Conservation (phyloP, 2,888 invertebrate species). For the Griposia aprilina region DNA sequence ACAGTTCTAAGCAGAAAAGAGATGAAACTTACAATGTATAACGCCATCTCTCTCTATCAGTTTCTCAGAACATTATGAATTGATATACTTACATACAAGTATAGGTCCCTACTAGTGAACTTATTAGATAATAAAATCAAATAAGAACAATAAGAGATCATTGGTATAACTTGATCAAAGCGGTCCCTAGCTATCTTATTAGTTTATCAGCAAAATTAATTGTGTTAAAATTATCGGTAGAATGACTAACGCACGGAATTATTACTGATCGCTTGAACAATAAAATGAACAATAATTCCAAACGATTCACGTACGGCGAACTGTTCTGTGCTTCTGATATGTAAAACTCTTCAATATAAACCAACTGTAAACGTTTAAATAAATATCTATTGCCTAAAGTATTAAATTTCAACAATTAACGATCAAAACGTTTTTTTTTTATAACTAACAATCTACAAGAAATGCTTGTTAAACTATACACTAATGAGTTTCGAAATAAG, state of each 20-base stretch:
- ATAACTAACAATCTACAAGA: slow-evolving; percentile 38
- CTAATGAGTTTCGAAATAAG: slow-evolving; percentile 61
- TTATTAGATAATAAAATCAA: slow-evolving; percentile 2
- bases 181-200: slow-evolving; percentile 14
- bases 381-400: slow-evolving; percentile 36
- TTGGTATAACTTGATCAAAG: slow-evolving; percentile 34
- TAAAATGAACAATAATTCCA: slow-evolving; percentile 18
- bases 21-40: not conserved
- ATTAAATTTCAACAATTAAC: slow-evolving; percentile 44
- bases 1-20: not conserved
- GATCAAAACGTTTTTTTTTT: slow-evolving; percentile 28
- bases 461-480: slow-evolving; percentile 47
- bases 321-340: slow-evolving; percentile 58
- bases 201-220: slow-evolving; percentile 46
- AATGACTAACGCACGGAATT: slow-evolving; percentile 43
- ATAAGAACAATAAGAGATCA: slow-evolving; percentile 24
- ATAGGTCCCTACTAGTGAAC: not conserved
- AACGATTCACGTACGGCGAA: slow-evolving; percentile 7
- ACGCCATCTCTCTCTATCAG: slow-evolving; percentile 3
- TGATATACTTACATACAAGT: not conserved
- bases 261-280: slow-evolving; percentile 7
- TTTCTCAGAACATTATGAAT: not conserved
- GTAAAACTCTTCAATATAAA: slow-evolving; percentile 57
- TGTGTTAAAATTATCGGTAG: slow-evolving; percentile 40
- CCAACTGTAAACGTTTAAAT: slow-evolving; percentile 42